Evolutionary conservation across 2,797 vertebrate species (phyloP), one percentile per base, ranked within the genome.

Genomic region (Alauda arvensis): DNA sequence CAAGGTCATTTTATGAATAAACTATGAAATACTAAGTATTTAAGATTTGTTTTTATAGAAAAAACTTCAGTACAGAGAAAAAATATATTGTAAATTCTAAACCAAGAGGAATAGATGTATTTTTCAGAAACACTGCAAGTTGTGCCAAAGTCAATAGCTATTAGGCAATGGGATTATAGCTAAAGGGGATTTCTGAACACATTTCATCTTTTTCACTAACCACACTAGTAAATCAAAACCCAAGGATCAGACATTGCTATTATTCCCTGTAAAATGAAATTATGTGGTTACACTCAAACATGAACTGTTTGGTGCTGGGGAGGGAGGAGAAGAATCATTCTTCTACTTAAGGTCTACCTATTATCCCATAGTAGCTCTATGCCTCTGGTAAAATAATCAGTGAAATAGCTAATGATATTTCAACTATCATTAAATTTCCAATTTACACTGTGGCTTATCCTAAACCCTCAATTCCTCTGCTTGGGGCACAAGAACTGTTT

Each of bases 381-480:
- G 48, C 14, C 52, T 87, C 72, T 92, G 67, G 56, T 74, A 74
- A 93, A 87, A 80, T 12, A 52, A 77, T 90, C 79, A 85, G 39
- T 18, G 39, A 75, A 88, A 85, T 5, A 39, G 23, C 53, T 72
- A 69, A 72, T 25, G 56, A 37, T 28, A 88, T 71, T 88, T 63
- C 65, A 91, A 57, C 9, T 57, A 49, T 13, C 62, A 81, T 26
- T 70, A 28, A 8, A 48, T 52, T 79, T 79, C 43, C 55, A 91
- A 10, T 68, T 82, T 56, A 40, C 31, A 69, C 18, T 8, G 3
- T 76, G 29, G 34, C 13, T 56, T 81, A 18, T 28, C 40, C 40
- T 49, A 45, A 69, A 78, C 28, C 1, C 3, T 23, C 23, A 66
- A 23, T 26, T 85, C 14, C 21, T 77, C 51, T 66, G 33, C 56